These are phyloP conservation scores for Harmothoe impar DNA, from an alignment of 2,888 invertebrate species.

Conservation along the genomic window DNA sequence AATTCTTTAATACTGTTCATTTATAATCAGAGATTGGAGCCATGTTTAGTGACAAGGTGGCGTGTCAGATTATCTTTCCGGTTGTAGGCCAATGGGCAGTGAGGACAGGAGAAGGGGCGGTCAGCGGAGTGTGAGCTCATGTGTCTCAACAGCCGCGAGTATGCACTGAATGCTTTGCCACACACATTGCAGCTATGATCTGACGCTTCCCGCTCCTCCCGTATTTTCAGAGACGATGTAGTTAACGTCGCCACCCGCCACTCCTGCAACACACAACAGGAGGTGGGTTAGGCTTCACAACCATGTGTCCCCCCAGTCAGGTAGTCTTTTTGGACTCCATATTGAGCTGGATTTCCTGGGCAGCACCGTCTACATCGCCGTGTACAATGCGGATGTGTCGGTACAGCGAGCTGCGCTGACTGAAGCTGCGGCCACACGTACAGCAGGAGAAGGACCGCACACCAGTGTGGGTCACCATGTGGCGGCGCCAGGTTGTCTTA, in stretches of 20 bases:
- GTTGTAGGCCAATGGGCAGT: not conserved
- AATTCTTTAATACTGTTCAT: not conserved
- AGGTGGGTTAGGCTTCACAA: not conserved
- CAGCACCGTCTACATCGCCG: not conserved
- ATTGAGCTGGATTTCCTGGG: not conserved
- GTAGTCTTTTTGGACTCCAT: not conserved
- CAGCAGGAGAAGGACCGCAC: not conserved
- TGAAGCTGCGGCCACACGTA: not conserved
- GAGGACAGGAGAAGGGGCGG: constrained; percentile 46
- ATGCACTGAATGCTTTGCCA: not conserved
- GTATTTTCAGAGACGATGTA: not conserved
- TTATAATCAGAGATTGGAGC: not conserved
- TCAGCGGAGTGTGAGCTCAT: not conserved
- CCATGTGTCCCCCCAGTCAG: not conserved
- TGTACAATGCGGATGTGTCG: not conserved
- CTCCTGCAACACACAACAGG: constrained; percentile 35
- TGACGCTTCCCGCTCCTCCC: not conserved
- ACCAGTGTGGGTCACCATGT: constrained; percentile 29
- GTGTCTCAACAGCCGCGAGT: not conserved
- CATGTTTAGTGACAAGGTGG: constrained; percentile 15
- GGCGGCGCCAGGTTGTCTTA: not conserved
- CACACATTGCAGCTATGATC: not conserved
- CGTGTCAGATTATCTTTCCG: not conserved
- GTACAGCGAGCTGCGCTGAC: constrained; percentile 41
- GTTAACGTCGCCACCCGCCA: not conserved